phyloP scores from a whole-genome alignment of 1,140 invertebrate genomes.

The Capitella teleta region DNA sequence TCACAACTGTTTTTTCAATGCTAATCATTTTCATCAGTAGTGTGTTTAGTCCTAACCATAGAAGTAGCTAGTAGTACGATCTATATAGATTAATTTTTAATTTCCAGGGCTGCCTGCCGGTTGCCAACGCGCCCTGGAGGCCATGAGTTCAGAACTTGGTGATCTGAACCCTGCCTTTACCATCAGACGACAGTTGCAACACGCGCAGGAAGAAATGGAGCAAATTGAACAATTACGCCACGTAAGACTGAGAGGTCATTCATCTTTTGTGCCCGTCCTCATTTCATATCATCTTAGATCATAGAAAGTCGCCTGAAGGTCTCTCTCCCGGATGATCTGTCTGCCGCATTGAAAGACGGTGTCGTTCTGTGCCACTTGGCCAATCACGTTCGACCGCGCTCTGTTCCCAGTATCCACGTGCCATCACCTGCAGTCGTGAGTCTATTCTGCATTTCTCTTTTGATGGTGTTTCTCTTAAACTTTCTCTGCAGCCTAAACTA shows the following conservation, averaged over 20 bases:
- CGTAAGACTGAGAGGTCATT: slow-evolving; percentile 48
- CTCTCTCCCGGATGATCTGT: slow-evolving; percentile 71
- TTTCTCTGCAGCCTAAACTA: slow-evolving; percentile 68
- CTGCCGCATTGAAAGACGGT: slow-evolving; percentile 75
- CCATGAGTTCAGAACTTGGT: slow-evolving; percentile 16
- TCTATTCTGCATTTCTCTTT: slow-evolving; percentile 16
- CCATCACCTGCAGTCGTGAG: slow-evolving; percentile 84
- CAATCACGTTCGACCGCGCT: slow-evolving; percentile 76
- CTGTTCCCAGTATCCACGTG: slow-evolving; percentile 86
- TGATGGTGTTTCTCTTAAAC: slow-evolving; percentile 13
- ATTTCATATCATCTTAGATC: slow-evolving; percentile 49
- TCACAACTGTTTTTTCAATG: too few relatives aligned
- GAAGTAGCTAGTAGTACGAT: too few relatives aligned
- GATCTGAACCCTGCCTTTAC: slow-evolving; percentile 68
- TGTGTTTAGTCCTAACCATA: too few relatives aligned
- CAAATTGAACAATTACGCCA: slow-evolving; percentile 68
- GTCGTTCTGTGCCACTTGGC: slow-evolving; percentile 87
- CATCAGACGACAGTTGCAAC: slow-evolving; percentile 79
- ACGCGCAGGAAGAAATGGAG: slow-evolving; percentile 77
- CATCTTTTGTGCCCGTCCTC: background rate
- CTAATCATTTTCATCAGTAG: too few relatives aligned
- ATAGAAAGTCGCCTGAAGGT: slow-evolving; percentile 82
- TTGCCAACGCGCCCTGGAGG: slow-evolving; percentile 15
- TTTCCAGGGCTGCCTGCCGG: slow-evolving; percentile 2
- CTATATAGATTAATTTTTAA: too few relatives aligned